phyloP scores from a whole-genome alignment of 2,888 invertebrate species.

The Volucella inanis region DNA sequence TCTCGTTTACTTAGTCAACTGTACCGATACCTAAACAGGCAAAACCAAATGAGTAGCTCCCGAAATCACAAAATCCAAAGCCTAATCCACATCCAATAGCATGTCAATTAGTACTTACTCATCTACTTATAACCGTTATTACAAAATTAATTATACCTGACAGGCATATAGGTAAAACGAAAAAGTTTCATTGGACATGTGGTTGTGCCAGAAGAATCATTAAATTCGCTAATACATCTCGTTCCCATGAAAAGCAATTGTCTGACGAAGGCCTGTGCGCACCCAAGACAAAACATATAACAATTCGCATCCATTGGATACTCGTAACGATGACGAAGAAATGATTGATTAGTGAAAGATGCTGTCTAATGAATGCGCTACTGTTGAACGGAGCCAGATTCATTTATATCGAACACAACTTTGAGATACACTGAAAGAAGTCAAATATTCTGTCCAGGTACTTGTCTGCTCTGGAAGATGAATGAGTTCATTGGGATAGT shows the following conservation, averaged over 20 bases:
- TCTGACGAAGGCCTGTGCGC: constrained; percentile 9
- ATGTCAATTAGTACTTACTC: constrained; percentile 43
- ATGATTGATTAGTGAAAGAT: constrained; percentile 73
- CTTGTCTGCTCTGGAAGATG: background rate
- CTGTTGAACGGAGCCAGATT: constrained; percentile 54
- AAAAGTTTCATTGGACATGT: background rate
- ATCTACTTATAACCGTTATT: constrained; percentile 63
- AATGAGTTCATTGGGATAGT: background rate
- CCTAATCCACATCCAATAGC: constrained; percentile 2
- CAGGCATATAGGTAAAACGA: constrained; percentile 1
- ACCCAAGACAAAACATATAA: too few relatives aligned
- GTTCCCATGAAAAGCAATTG: constrained; percentile 25
- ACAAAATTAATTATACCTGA: constrained; percentile 61
- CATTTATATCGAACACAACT: background rate
- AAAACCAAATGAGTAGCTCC: too few relatives aligned
- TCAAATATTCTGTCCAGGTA: background rate
- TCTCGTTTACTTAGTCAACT: too few relatives aligned
- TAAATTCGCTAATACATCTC: constrained; percentile 44
- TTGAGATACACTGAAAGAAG: background rate
- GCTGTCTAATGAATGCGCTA: constrained; percentile 69
- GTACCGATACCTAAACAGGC: too few relatives aligned
- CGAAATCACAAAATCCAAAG: too few relatives aligned
- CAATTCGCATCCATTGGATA: background rate
- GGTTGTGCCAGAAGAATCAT: constrained; percentile 25
- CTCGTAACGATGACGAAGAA: constrained; percentile 32